Evolutionary conservation across 2,113 vertebrate genomes (phyloP), one percentile per base, ranked within the genome.

Genomic region (Sphaerodactylus townsendi): DNA sequence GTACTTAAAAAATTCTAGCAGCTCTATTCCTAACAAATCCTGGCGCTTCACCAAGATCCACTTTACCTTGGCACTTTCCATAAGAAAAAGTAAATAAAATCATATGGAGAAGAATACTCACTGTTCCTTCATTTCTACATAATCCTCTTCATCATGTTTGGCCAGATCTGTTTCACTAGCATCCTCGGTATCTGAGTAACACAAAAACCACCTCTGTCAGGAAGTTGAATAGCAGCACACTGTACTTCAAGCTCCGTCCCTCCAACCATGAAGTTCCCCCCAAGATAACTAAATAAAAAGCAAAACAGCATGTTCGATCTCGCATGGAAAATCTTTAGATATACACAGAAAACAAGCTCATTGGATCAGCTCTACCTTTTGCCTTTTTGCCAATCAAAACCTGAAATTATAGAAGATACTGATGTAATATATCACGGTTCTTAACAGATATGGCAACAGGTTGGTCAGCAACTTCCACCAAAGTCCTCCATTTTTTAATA

Each of bases 51-150:
- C 17, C 8, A 69, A 50, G 7, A 15, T 37, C 11, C 1, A 5
- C 37, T 9, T 23, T 19, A 48, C 65, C 13, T 8, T 30, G 65
- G 46, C 33, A 17, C 53, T 17, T 28, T 23, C 65, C 23, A 37
- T 37, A 7, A 15, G 11, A 19, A 68, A 69, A 37, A 50, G 46
- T 9, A 75, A 81, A 37, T 28, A 39, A 35, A 9, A 44, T 14
- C 39, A 75, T 39, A 50, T 4, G 4, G 2, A 37, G 23, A 30
- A 5, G 35, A 41, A 82, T 89, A 97, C 98, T 97, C 92, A 99
- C 99, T 99, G 98, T 81, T 99, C 98, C 94, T 99, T 99, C 95
- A 99, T 99, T 94, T 99, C 99, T 66, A 99, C 98, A 79, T 98
- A 99, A 90, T 99, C 98, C 76, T 99, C 98, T 70, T 99, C 98